Evolutionary conservation across 1,140 invertebrate species (phyloP).

Genomic region (Drosophila ananassae): DNA sequence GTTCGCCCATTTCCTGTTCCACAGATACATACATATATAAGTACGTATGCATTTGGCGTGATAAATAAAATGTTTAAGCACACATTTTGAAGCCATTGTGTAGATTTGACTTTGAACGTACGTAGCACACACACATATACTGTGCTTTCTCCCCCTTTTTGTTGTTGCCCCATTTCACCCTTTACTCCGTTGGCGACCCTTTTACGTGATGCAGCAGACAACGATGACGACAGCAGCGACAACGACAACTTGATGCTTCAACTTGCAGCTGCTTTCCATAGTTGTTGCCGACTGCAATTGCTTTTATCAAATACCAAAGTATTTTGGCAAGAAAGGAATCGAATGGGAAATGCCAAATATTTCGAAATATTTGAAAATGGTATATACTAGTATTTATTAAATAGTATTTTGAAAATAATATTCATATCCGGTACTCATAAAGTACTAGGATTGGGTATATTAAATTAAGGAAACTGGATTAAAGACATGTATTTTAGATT

Average conservation of each 20-base stretch:
- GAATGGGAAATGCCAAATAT: neutral
- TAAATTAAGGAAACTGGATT: no score
- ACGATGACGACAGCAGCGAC: slow-evolving; percentile 44
- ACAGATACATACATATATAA: slow-evolving; percentile 24
- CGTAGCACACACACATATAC: neutral
- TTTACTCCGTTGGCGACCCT: neutral
- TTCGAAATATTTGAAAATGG: neutral
- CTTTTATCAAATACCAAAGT: slow-evolving; percentile 50
- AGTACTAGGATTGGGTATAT: neutral
- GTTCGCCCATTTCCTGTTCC: slow-evolving; percentile 47
- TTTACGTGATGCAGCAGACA: slow-evolving; percentile 57
- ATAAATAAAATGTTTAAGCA: slow-evolving; percentile 82
- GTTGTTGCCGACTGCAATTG: slow-evolving; percentile 39
- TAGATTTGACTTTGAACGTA: slow-evolving; percentile 76
- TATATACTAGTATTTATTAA: no score
- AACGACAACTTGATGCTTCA: slow-evolving; percentile 41
- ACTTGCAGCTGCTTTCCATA: slow-evolving; percentile 7
- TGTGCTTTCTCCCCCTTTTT: slow-evolving; percentile 3
- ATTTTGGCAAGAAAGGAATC: neutral
- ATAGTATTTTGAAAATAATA: no score
- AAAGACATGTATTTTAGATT: no score
- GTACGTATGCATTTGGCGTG: slow-evolving; percentile 67
- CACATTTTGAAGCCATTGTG: slow-evolving; percentile 73
- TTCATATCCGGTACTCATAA: no score
- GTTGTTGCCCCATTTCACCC: neutral